Evolutionary conservation across 2,888 invertebrate genomes (phyloP).

Genomic region (Lasioglossum morio): DNA sequence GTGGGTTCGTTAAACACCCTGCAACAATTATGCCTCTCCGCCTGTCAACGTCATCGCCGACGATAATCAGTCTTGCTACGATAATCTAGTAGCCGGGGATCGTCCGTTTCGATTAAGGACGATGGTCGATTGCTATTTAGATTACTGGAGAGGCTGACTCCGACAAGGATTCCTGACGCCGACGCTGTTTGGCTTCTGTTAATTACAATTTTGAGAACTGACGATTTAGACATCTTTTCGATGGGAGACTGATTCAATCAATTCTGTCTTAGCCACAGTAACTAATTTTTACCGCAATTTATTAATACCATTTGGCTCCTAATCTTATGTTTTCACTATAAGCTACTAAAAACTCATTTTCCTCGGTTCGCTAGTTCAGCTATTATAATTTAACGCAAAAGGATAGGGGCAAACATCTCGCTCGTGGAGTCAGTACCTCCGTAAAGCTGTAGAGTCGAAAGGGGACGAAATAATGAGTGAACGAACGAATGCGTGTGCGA

Average conservation of each 20-base stretch:
- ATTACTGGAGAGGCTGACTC: slow-evolving; percentile 41
- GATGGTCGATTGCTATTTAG: slow-evolving; percentile 37
- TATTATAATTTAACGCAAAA: too few relatives aligned
- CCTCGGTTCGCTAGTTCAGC: too few relatives aligned
- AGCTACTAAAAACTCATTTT: too few relatives aligned
- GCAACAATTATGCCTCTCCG: background rate
- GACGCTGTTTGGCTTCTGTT: slow-evolving; percentile 38
- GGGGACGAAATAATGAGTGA: background rate
- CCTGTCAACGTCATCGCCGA: background rate
- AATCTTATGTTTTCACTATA: too few relatives aligned
- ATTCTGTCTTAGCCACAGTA: background rate
- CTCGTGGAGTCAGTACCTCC: background rate
- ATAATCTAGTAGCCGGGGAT: slow-evolving; percentile 32
- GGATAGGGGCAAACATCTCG: background rate
- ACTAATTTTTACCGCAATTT: background rate
- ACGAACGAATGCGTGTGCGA: background rate
- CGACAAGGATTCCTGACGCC: slow-evolving; percentile 38
- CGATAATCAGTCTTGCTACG: background rate
- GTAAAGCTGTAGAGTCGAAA: background rate
- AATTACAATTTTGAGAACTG: slow-evolving; percentile 43
- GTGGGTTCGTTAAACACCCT: background rate
- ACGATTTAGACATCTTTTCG: background rate
- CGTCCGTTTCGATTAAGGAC: slow-evolving; percentile 39
- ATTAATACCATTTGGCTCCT: too few relatives aligned
- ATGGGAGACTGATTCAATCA: background rate